A percentile compares a stretch with the other conserved stretches of the same genome.
These are phyloP conservation scores for Eospalax fontanierii DNA, from an alignment of 2,797 vertebrate species.

Conservation along the genomic window DNA sequence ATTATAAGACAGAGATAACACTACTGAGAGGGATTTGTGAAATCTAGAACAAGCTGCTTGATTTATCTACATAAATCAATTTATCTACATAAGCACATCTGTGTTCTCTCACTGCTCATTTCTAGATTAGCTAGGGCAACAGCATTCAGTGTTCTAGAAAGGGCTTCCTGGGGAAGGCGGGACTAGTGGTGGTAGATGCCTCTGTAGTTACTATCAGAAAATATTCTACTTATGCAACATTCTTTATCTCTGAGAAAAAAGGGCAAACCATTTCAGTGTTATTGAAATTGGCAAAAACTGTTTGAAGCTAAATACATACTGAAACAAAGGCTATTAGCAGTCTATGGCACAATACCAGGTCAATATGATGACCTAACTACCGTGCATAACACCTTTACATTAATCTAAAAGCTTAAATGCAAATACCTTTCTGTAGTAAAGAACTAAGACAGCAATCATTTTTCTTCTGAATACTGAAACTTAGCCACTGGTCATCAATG, in stretches of 20 bases:
- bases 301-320: not conserved
- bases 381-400: not conserved
- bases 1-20: not conserved
- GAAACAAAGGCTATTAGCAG: not conserved
- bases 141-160: not conserved
- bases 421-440: conserved; percentile 17
- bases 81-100: not conserved
- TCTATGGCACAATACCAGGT: not conserved
- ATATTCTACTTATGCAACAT: not conserved
- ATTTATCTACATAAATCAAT: too few species aligned
- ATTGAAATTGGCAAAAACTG: not conserved
- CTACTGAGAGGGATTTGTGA: not conserved
- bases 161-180: not conserved
- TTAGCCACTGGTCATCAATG: not conserved
- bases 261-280: not conserved
- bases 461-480: conserved; percentile 20
- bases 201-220: not conserved
- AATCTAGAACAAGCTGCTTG: not conserved
- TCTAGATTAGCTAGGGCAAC: not conserved
- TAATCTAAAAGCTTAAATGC: not conserved
- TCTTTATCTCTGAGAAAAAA: not conserved
- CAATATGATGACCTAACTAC: not conserved
- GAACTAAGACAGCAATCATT: not conserved
- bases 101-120: too few species aligned
- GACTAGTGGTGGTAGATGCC: not conserved